phyloP scores from a whole-genome alignment of 1,140 invertebrate genomes.

The Monochamus saltuarius region DNA sequence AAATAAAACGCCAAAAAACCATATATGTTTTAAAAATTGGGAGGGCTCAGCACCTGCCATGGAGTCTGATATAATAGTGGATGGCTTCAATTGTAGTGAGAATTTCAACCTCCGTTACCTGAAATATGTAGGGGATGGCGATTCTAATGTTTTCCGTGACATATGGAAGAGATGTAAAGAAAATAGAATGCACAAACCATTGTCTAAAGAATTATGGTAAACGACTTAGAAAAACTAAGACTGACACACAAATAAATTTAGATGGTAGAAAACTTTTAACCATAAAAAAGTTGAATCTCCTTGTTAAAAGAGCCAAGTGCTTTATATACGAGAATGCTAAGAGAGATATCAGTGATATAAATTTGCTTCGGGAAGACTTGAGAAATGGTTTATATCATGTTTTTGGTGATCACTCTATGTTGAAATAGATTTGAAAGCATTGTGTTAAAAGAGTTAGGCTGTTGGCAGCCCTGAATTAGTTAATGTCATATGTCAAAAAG shows the following conservation, averaged over 20 bases:
- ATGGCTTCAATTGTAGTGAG: slow-evolving; percentile 49
- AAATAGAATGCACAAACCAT: slow-evolving; percentile 49
- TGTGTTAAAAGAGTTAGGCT: too few relatives aligned
- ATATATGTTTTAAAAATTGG: slow-evolving; percentile 48
- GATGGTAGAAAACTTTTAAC: background rate
- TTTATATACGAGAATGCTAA: too few relatives aligned
- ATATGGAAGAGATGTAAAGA: slow-evolving; percentile 44
- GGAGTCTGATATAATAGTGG: slow-evolving; percentile 49
- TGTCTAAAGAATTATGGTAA: slow-evolving; percentile 31
- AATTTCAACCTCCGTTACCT: slow-evolving; percentile 49
- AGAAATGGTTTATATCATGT: too few relatives aligned
- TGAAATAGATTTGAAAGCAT: too few relatives aligned
- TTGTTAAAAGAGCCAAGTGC: background rate
- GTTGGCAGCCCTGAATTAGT: too few relatives aligned
- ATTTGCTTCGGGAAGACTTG: too few relatives aligned
- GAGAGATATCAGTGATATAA: too few relatives aligned
- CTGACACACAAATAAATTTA: slow-evolving; percentile 1
- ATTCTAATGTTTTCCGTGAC: slow-evolving; percentile 49
- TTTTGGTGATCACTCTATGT: too few relatives aligned
- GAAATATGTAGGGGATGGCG: slow-evolving; percentile 51
- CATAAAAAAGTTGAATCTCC: background rate
- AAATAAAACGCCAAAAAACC: slow-evolving; percentile 19
- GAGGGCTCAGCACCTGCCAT: slow-evolving; percentile 44
- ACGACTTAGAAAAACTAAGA: slow-evolving; percentile 15
- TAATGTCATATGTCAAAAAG: too few relatives aligned